These are phyloP conservation scores for Denticeps clupeoides DNA, from an alignment of 2,797 vertebrate species.

Conservation along the genomic window DNA sequence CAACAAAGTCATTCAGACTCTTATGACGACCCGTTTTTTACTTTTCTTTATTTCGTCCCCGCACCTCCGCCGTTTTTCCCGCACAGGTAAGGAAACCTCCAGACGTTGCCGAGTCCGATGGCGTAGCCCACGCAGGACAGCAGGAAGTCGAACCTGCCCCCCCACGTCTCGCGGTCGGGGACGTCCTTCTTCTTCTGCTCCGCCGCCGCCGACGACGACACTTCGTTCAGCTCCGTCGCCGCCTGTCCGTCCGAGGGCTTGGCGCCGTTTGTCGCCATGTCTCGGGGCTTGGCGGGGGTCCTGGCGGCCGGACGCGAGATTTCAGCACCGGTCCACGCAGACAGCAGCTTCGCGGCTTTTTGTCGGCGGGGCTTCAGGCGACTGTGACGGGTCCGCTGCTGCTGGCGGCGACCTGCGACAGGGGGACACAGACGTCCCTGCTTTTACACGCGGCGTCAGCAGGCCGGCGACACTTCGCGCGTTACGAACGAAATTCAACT, in stretches of 20 bases:
- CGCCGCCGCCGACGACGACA: slow-evolving; percentile 81
- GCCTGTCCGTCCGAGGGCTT: slow-evolving; percentile 86
- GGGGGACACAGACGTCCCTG: too few relatives aligned
- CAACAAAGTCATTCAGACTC: background rate
- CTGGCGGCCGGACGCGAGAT: slow-evolving; percentile 68
- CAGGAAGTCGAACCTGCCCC: slow-evolving; percentile 92
- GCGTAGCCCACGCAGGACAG: slow-evolving; percentile 98
- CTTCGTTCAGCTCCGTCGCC: slow-evolving; percentile 84
- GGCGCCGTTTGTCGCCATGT: slow-evolving; percentile 90
- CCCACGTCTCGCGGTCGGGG: slow-evolving; percentile 85
- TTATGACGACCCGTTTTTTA: too few relatives aligned
- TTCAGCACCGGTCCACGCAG: slow-evolving; percentile 94
- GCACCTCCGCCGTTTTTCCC: slow-evolving; percentile 98
- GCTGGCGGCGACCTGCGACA: too few relatives aligned
- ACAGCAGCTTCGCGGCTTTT: slow-evolving; percentile 89
- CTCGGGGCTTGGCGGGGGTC: slow-evolving; percentile 72
- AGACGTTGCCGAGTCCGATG: slow-evolving; percentile 95
- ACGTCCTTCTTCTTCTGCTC: slow-evolving; percentile 79
- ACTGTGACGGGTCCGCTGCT: too few relatives aligned
- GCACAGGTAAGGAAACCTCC: slow-evolving; percentile 96
- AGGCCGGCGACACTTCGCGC: too few relatives aligned
- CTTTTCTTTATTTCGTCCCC: too few relatives aligned
- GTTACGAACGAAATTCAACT: too few relatives aligned
- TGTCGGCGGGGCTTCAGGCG: too few relatives aligned
- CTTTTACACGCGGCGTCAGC: too few relatives aligned